Evolutionary conservation across 1,140 invertebrate genomes (phyloP).

Genomic region (Drosophila miranda): DNA sequence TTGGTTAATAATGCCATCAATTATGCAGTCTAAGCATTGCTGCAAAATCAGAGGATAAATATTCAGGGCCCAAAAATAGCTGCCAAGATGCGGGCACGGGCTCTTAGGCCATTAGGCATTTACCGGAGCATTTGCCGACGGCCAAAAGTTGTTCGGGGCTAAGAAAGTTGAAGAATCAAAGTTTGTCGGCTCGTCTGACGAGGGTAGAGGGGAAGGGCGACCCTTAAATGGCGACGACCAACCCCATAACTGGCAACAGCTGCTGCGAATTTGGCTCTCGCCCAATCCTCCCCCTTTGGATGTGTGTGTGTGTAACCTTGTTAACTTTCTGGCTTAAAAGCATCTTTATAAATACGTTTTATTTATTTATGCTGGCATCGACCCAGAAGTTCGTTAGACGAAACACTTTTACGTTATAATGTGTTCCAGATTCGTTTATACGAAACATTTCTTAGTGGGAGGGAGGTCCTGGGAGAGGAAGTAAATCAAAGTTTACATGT

Average conservation of each 20-base stretch:
- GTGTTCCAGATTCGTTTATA: slow-evolving; percentile 41
- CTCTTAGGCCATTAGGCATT: slow-evolving; percentile 51
- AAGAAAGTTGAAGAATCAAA: slow-evolving; percentile 51
- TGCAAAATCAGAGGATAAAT: slow-evolving; percentile 23
- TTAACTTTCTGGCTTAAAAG: slow-evolving; percentile 76
- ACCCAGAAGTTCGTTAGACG: slow-evolving; percentile 56
- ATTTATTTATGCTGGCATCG: slow-evolving; percentile 76
- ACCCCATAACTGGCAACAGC: slow-evolving; percentile 75
- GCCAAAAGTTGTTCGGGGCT: slow-evolving; percentile 42
- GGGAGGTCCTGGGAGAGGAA: slow-evolving; percentile 2
- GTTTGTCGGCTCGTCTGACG: slow-evolving; percentile 2
- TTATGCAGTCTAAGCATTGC: slow-evolving; percentile 56
- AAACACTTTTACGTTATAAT: slow-evolving; percentile 71
- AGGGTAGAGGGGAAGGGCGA: slow-evolving; percentile 26
- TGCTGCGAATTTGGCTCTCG: slow-evolving; percentile 60
- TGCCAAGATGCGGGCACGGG: slow-evolving; percentile 14
- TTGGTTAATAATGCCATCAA: slow-evolving; percentile 61
- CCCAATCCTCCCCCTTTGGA: slow-evolving; percentile 7
- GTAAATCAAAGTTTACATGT: slow-evolving; percentile 70
- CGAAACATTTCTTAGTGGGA: background rate
- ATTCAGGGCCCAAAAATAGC: background rate
- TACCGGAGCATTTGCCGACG: slow-evolving; percentile 44
- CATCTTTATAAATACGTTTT: slow-evolving; percentile 81
- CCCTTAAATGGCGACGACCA: slow-evolving; percentile 54
- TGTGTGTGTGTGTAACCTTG: slow-evolving; percentile 50